A percentile compares a stretch with the other conserved stretches of the same genome.
Conservation (phyloP, 1,140 invertebrate genomes). For the Druon quercuslanigerum region DNA sequence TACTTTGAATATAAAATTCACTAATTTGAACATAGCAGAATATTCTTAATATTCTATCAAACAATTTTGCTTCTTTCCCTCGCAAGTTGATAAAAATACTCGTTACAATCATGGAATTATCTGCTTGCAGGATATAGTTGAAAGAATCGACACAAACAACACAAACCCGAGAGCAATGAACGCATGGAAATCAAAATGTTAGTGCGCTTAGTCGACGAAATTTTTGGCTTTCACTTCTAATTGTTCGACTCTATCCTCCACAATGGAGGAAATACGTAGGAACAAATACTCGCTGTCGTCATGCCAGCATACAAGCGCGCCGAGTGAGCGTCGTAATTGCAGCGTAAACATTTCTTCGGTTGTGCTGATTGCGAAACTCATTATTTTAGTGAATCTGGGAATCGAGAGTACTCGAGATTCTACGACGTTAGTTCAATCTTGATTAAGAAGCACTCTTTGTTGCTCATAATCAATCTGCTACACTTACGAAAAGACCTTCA, state of each 20-base stretch:
- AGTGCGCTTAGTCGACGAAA: constrained; percentile 17
- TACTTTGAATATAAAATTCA: no score
- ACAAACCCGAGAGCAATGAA: constrained; percentile 13
- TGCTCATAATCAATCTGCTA: constrained; percentile 67
- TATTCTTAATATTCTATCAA: constrained; percentile 2
- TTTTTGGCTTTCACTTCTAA: constrained; percentile 22
- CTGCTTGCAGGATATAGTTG: not conserved
- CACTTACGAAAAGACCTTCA: constrained; percentile 52
- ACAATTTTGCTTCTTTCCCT: not conserved
- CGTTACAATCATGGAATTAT: not conserved
- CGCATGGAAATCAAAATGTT: constrained; percentile 18
- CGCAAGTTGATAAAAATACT: constrained; percentile 5
- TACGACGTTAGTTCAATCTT: constrained; percentile 54
- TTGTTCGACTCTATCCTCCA: constrained; percentile 24
- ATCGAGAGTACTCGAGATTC: constrained; percentile 64
- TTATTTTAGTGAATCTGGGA: constrained; percentile 64
- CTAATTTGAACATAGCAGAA: no score
- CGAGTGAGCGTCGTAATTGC: constrained; percentile 59
- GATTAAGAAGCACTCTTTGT: constrained; percentile 68
- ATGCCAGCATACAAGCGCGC: constrained; percentile 41
- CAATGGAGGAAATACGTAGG: constrained; percentile 31
- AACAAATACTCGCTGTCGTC: constrained; percentile 38
- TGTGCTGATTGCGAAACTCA: constrained; percentile 70
- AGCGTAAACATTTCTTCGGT: constrained; percentile 66
- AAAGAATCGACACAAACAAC: constrained; percentile 13